Evolutionary conservation across 2,113 vertebrate genomes (phyloP).

Genomic region (Antechinus flavipes): DNA sequence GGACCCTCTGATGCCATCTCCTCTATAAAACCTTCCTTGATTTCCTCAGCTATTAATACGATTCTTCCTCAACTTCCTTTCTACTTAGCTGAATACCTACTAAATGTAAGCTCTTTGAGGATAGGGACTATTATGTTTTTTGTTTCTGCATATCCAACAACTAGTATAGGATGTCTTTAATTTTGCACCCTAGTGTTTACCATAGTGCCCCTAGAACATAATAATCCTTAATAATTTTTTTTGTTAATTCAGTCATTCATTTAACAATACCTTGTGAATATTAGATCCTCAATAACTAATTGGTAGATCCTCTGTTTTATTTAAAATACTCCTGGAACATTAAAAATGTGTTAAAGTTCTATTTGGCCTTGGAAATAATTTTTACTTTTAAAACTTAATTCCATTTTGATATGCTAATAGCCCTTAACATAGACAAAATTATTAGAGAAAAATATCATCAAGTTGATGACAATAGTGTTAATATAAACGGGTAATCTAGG

Average conservation of each 20-base stretch:
- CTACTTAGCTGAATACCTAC: not conserved
- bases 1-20: not conserved
- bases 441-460: not conserved
- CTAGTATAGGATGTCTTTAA: not conserved
- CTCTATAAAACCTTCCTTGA: not conserved
- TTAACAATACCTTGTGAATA: not conserved
- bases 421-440: not conserved
- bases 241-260: not conserved
- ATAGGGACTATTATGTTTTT: not conserved
- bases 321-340: not conserved
- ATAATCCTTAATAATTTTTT: not conserved
- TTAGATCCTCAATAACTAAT: not conserved
- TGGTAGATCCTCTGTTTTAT: not conserved
- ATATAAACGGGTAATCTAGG: not conserved
- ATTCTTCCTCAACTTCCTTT: not conserved
- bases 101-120: not conserved
- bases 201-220: not conserved
- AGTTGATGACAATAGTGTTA: not conserved
- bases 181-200: not conserved
- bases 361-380: not conserved
- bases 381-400: not conserved
- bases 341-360: not conserved
- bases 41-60: not conserved
- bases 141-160: not conserved
- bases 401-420: not conserved